These are phyloP conservation scores for Dicycla oo DNA, from an alignment of 2,888 invertebrate genomes.

Conservation along the genomic window DNA sequence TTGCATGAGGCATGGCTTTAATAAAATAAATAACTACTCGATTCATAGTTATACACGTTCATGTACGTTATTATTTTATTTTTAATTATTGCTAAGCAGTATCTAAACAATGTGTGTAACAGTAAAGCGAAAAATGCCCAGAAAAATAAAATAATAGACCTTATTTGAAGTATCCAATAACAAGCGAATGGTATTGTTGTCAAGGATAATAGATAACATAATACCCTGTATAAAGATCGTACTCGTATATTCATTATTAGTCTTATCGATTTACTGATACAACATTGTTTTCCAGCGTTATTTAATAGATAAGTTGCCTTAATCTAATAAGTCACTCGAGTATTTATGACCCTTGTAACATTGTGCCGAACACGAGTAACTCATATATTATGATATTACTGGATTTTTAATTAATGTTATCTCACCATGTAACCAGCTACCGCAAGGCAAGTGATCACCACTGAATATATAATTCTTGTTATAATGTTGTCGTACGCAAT, in stretches of 20 bases:
- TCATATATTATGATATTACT: constrained; percentile 1
- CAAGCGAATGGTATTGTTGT: constrained; percentile 49
- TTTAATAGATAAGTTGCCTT: constrained; percentile 73
- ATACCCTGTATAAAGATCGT: constrained; percentile 57
- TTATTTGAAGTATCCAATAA: constrained; percentile 55
- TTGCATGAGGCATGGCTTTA: constrained; percentile 86
- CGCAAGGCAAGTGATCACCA: constrained; percentile 45
- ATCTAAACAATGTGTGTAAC: constrained; percentile 49
- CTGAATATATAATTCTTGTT: constrained; percentile 15
- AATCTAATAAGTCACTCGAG: constrained; percentile 64
- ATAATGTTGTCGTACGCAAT: constrained; percentile 31
- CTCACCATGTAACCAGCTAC: constrained; percentile 15
- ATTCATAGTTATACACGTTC: constrained; percentile 82
- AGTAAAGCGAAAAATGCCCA: constrained; percentile 29
- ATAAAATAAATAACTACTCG: constrained; percentile 83
- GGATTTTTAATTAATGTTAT: constrained; percentile 16
- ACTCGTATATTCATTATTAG: constrained; percentile 63
- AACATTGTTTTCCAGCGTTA: constrained; percentile 78
- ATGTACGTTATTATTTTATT: constrained; percentile 80
- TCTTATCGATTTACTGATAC: constrained; percentile 75
- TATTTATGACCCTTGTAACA: constrained; percentile 61
- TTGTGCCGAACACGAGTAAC: constrained; percentile 35
- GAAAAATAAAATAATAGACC: constrained; percentile 43
- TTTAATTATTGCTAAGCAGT: constrained; percentile 25
- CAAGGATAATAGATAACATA: constrained; percentile 60